Evolutionary conservation across 1,140 invertebrate species (phyloP), one percentile per base, ranked within the genome.

Genomic region (Holotrichia oblita): DNA sequence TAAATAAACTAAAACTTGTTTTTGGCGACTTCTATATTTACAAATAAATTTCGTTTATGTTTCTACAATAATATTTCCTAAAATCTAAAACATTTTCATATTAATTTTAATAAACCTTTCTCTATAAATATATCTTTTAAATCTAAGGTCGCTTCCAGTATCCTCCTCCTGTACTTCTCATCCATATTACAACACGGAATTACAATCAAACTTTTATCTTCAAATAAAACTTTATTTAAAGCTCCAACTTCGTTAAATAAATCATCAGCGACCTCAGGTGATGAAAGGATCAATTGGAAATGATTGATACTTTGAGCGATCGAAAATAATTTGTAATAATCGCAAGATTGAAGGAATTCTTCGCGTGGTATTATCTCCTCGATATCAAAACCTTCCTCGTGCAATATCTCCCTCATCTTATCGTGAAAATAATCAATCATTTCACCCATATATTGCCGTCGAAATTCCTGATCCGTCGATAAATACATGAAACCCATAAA

Each of bases 401-500:
- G 17, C 7, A 76, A 48, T 12, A 76, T 76, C 48, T 40, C 42
- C n/a, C 12, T 27, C 44, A 27, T 27, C 48, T 17, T 10, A 17
- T 34, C 41, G 8, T 76, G 12, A 12, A 17, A 76, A 76, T 76
- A 76, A 55, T 24, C 9, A 2, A 6, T 61, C 8, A 87, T 77
- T 2, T 83, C 76, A 9, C 40, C 75, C 76, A 88, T 84, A 69
- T 87, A 76, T 12, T 78, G 12, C 7, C 86, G 80, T 34, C 88
- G 78, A 72, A 89, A 87, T 7, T 84, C 74, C 3, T 83, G 81
- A 7, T 83, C 83, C 0, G 85, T 82, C 34, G 83, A 84, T 0
- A 88, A 75, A 78, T 87, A 87, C 0, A 89, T 59, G 3, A 88
- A 81, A 9, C 84, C 83, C 2, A 86, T 77, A 0, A 88, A 72